A percentile compares a stretch with the other conserved stretches of the same genome.
Evolutionary conservation across 2,888 invertebrate genomes (phyloP).

Genomic region (Synergus japonicus): DNA sequence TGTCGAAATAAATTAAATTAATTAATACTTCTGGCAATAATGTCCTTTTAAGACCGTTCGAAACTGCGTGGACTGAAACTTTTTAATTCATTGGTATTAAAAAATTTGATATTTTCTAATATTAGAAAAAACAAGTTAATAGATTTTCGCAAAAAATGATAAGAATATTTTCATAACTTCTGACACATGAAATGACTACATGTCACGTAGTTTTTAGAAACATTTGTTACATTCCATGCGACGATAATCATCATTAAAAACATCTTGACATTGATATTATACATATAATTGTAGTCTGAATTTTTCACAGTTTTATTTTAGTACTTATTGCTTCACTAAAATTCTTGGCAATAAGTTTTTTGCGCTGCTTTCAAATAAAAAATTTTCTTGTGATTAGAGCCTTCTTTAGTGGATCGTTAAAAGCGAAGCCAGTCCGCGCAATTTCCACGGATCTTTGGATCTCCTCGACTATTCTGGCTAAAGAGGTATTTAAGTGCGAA

Average conservation of each 20-base stretch:
- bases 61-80: conserved; percentile 47
- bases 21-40: conserved; percentile 74
- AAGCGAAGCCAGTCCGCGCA: conserved; percentile 35
- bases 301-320: not conserved
- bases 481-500: conserved; percentile 38
- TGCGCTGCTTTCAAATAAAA: no score
- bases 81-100: not conserved
- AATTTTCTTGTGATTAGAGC: not conserved
- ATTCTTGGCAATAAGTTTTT: no score
- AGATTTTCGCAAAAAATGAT: not conserved
- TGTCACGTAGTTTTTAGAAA: not conserved
- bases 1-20: conserved; percentile 65
- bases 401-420: conserved; percentile 26
- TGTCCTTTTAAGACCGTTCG: conserved; percentile 67
- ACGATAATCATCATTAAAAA: not conserved
- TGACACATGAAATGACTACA: not conserved
- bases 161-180: conserved; percentile 1
- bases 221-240: not conserved
- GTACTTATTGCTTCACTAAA: no score
- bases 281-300: not conserved
- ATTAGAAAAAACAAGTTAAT: not conserved
- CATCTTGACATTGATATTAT: not conserved
- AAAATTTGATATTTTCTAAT: not conserved
- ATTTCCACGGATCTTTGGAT: conserved; percentile 41
- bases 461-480: conserved; percentile 36